Evolutionary conservation across 2,888 invertebrate genomes (phyloP).

Genomic region (Nudaria mundana): DNA sequence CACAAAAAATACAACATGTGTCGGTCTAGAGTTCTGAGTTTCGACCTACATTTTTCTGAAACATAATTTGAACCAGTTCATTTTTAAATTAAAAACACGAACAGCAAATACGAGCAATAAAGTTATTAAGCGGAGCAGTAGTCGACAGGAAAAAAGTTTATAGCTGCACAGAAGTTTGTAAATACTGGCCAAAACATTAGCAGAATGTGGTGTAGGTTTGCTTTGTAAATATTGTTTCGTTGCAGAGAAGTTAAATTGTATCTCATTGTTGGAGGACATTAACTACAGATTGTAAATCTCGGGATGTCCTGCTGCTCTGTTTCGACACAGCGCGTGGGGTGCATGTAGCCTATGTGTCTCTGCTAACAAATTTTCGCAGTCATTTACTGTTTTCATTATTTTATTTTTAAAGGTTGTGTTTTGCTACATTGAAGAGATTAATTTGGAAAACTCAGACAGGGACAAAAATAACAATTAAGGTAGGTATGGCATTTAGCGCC

Average conservation of each 20-base stretch:
- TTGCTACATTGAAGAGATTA: not conserved
- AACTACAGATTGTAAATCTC: constrained; percentile 72
- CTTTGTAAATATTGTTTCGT: constrained; percentile 64
- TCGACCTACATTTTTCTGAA: too few species aligned
- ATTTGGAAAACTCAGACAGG: not conserved
- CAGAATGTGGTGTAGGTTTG: constrained; percentile 51
- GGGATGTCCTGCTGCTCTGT: constrained; percentile 43
- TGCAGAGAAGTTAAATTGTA: constrained; percentile 66
- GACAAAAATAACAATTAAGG: too few species aligned
- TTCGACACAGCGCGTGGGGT: constrained; percentile 17
- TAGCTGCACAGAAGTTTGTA: constrained; percentile 51
- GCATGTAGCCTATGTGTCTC: not conserved
- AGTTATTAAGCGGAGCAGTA: constrained; percentile 62
- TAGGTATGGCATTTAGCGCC: too few species aligned
- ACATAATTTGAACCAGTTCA: constrained; percentile 30
- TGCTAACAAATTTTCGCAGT: not conserved
- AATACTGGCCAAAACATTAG: constrained; percentile 63
- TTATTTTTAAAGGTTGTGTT: not conserved
- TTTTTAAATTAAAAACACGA: constrained; percentile 59
- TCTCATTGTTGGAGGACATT: constrained; percentile 70
- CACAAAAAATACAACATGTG: too few species aligned
- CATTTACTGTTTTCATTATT: not conserved
- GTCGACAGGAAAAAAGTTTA: constrained; percentile 54
- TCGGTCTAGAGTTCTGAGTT: too few species aligned
- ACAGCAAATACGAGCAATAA: constrained; percentile 61